These are phyloP conservation scores for Platorchestia sp. DNA, from an alignment of 1,140 invertebrate genomes.

Conservation along the genomic window DNA sequence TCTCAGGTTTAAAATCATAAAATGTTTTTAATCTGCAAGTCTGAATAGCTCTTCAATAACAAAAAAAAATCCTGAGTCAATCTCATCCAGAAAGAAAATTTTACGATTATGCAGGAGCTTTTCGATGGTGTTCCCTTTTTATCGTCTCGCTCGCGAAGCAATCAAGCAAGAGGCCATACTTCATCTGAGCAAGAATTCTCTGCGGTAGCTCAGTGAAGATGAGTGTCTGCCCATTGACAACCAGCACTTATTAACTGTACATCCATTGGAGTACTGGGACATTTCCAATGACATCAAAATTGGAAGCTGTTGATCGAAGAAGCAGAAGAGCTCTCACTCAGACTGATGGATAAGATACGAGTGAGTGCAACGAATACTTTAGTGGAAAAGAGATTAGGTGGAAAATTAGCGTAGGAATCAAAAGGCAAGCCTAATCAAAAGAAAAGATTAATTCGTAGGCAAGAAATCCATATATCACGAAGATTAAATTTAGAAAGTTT, in stretches of 20 bases:
- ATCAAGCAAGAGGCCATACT: conserved; percentile 53
- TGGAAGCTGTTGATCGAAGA: not conserved
- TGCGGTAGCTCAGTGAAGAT: not conserved
- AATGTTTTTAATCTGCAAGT: not conserved
- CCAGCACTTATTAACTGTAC: not conserved
- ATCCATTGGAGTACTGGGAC: not conserved
- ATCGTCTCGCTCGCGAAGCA: conserved; percentile 34
- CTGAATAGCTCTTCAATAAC: not conserved
- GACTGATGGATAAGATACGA: not conserved
- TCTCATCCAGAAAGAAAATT: conserved; percentile 39
- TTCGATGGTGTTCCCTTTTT: not conserved
- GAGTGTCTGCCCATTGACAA: not conserved
- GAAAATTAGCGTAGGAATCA: not conserved
- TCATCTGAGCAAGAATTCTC: not conserved
- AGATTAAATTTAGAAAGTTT: not conserved
- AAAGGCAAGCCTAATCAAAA: not conserved
- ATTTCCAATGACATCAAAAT: not conserved
- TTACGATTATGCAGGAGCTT: conserved; percentile 38
- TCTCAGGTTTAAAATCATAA: not conserved
- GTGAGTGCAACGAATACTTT: not conserved
- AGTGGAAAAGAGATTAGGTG: not conserved
- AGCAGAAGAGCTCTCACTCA: not conserved
- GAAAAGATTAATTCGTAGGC: not conserved
- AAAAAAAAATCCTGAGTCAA: conserved; percentile 36
- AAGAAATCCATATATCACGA: not conserved